Evolutionary conservation across 2,888 invertebrate genomes (phyloP).

Genomic region (Allygus modestus): DNA sequence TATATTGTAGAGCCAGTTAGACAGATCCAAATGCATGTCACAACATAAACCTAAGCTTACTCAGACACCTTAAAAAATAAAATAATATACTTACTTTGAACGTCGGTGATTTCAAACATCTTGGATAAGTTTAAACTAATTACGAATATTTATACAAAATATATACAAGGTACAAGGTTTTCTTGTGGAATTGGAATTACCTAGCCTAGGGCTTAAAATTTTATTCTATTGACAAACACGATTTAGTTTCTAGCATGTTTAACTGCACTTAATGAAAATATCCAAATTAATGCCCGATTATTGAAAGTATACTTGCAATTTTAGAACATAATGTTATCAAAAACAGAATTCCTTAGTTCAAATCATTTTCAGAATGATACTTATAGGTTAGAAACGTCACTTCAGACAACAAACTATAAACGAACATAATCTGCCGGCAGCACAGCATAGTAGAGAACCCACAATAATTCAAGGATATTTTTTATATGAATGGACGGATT

Average conservation of each 20-base stretch:
- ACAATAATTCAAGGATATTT: too few relatives aligned
- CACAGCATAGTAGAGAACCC: too few relatives aligned
- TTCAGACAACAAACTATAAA: conserved; percentile 14
- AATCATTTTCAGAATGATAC: background rate
- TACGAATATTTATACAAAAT: background rate
- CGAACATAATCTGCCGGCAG: too few relatives aligned
- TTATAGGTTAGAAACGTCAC: conserved; percentile 22
- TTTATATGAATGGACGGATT: too few relatives aligned
- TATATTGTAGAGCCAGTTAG: too few relatives aligned
- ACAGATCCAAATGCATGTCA: too few relatives aligned
- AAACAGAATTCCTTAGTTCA: background rate
- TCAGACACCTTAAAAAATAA: too few relatives aligned
- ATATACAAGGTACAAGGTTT: conserved; percentile 76
- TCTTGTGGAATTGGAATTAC: background rate
- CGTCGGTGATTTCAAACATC: conserved; percentile 91
- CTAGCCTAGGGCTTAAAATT: background rate
- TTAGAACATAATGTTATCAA: background rate
- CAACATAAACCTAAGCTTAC: too few relatives aligned
- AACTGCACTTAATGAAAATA: background rate
- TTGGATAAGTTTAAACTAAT: conserved; percentile 69
- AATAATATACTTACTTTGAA: conserved; percentile 85
- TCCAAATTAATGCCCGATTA: background rate
- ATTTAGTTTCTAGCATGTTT: background rate
- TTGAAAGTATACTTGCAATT: background rate
- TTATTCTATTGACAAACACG: background rate